These are phyloP conservation scores for Epiblema foenella DNA, from an alignment of 2,888 invertebrate genomes.

Conservation along the genomic window DNA sequence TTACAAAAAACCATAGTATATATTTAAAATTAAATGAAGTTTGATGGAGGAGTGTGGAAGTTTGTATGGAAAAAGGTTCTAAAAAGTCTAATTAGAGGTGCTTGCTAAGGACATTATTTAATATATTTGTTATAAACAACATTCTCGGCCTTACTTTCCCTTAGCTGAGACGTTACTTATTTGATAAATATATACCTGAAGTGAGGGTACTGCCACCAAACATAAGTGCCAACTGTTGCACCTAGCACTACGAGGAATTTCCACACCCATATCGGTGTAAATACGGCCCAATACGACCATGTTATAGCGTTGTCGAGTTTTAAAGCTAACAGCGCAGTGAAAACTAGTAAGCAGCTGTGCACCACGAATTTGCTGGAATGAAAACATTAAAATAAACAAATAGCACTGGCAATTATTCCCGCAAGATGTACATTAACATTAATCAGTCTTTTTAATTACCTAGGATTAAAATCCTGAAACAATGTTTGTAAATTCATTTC, in stretches of 20 bases:
- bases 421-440: conserved; percentile 45
- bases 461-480: conserved; percentile 96
- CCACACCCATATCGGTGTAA: conserved; percentile 99
- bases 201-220: conserved; percentile 98
- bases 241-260: conserved; percentile 96
- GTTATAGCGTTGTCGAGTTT: conserved; percentile 94
- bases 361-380: conserved; percentile 97
- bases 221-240: conserved; percentile 95
- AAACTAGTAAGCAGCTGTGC: conserved; percentile 95
- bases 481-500: conserved; percentile 95
- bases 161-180: not conserved
- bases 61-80: no score
- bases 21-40: no score
- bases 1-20: no score
- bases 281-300: conserved; percentile 98
- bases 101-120: no score
- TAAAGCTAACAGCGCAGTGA: conserved; percentile 95
- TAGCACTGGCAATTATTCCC: conserved; percentile 37
- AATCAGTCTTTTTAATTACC: conserved; percentile 79
- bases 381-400: conserved; percentile 58
- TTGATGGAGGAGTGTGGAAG: no score
- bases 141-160: no score
- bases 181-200: conserved; percentile 88
- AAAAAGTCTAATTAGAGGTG: no score
- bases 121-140: no score